Conservation (phyloP, 2,113 vertebrate species). For the Vimba vimba region DNA sequence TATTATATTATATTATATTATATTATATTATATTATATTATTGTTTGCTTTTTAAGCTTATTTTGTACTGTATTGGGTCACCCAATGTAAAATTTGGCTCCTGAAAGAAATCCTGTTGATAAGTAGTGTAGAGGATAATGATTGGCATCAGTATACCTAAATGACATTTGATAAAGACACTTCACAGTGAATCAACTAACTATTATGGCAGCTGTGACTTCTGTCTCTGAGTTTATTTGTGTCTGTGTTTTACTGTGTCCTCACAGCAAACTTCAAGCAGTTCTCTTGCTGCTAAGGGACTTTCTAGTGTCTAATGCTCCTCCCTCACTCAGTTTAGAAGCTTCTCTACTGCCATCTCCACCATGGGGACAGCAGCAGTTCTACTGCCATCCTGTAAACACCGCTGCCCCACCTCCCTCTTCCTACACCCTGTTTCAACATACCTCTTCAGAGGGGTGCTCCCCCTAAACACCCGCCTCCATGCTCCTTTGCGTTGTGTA, state of each 20-base stretch:
- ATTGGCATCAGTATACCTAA: background rate
- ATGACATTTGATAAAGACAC: conserved; percentile 21
- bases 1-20: background rate
- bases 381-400: conserved; percentile 25
- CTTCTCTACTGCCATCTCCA: conserved; percentile 37
- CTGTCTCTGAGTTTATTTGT: conserved; percentile 48
- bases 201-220: conserved; percentile 43
- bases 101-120: background rate
- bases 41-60: background rate
- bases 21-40: background rate
- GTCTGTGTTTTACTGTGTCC: conserved; percentile 19
- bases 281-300: conserved; percentile 34
- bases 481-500: conserved; percentile 69
- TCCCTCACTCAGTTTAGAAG: conserved; percentile 28
- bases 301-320: conserved; percentile 10
- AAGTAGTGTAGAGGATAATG: background rate
- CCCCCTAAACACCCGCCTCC: conserved; percentile 30
- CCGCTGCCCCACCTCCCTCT: conserved; percentile 6
- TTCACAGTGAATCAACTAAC: background rate
- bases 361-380: conserved; percentile 32
- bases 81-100: background rate
- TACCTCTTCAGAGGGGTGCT: conserved; percentile 36
- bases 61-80: no score
- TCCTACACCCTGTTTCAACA: conserved; percentile 30
- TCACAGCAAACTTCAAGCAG: background rate